phyloP scores from a whole-genome alignment of 2,888 invertebrate species.

The Leistus spinibarbis region DNA sequence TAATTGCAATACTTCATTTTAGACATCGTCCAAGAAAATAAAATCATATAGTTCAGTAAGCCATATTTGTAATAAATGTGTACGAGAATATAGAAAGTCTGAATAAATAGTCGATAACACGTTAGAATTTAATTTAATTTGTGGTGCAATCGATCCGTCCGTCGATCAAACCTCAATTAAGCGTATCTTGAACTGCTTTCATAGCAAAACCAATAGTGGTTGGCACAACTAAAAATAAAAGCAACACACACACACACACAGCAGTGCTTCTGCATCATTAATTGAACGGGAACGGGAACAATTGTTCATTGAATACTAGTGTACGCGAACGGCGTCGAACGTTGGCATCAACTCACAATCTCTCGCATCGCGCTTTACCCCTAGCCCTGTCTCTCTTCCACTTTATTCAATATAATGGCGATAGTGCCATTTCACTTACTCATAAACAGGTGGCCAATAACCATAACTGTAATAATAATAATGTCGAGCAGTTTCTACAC shows the following conservation, averaged over 20 bases:
- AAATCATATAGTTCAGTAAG: no score
- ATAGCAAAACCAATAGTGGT: not conserved
- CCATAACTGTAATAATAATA: constrained; percentile 61
- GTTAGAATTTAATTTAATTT: not conserved
- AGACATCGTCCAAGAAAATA: no score
- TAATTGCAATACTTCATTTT: no score
- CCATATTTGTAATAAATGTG: no score
- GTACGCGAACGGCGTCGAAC: constrained; percentile 21
- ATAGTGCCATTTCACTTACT: constrained; percentile 39
- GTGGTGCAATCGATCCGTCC: not conserved
- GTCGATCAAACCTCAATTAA: constrained; percentile 9
- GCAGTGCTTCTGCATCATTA: constrained; percentile 27
- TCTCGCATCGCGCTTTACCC: not conserved
- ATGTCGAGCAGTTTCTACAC: constrained; percentile 58
- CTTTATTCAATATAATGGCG: not conserved
- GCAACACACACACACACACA: constrained; percentile 23
- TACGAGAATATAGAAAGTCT: no score
- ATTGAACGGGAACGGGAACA: constrained; percentile 27
- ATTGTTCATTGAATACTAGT: constrained; percentile 32
- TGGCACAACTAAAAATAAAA: constrained; percentile 29
- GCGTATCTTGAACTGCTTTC: not conserved
- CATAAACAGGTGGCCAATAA: constrained; percentile 61
- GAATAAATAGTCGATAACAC: no score
- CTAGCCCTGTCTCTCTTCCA: constrained; percentile 10
- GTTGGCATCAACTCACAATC: not conserved